Conservation (phyloP, 2,113 vertebrate species). For the Colinus virginianus region DNA sequence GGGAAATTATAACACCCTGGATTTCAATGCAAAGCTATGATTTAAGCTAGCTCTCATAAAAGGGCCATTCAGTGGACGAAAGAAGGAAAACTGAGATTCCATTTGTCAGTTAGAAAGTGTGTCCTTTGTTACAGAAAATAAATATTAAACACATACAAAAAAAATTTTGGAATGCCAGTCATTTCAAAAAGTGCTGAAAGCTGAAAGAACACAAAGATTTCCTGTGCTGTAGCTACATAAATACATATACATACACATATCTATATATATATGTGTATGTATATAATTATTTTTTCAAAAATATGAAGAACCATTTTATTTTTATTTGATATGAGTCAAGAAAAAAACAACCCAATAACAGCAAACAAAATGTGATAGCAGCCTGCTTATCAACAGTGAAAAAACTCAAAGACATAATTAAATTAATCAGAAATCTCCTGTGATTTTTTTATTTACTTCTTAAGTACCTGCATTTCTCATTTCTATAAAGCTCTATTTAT, state of each 20-base stretch:
- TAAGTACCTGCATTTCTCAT: not conserved
- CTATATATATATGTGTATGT: too few relatives aligned
- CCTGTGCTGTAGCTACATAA: not conserved
- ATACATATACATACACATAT: too few relatives aligned
- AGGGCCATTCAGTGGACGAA: not conserved
- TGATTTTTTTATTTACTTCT: not conserved
- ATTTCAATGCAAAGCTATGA: not conserved
- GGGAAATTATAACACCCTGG: not conserved
- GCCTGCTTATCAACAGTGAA: not conserved
- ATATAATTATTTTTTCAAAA: not conserved
- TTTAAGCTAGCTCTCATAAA: not conserved
- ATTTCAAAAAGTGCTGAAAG: not conserved
- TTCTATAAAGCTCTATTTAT: not conserved
- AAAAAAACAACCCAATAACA: not conserved
- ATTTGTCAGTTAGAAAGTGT: not conserved
- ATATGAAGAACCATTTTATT: not conserved
- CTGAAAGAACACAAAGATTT: constrained; percentile 8
- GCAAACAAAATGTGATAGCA: not conserved
- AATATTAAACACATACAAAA: not conserved
- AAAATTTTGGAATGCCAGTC: not conserved
- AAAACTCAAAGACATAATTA: not conserved
- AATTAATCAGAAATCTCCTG: not conserved
- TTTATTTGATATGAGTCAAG: not conserved
- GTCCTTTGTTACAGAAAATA: not conserved
- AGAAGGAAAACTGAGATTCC: not conserved